Conservation (phyloP, 2,113 vertebrate genomes). For the Laticauda laticaudata region DNA sequence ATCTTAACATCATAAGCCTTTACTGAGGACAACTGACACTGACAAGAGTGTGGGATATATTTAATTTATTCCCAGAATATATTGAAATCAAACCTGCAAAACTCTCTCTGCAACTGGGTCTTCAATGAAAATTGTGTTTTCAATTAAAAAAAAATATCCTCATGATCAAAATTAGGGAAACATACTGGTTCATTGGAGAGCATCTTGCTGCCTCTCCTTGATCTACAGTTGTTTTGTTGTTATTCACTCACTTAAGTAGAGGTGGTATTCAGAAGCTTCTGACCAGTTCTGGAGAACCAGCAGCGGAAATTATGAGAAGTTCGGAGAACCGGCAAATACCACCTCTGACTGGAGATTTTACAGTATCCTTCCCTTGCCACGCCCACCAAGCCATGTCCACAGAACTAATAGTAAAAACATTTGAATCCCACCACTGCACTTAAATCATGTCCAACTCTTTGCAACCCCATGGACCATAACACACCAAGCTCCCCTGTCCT, state of each 20-base stretch:
- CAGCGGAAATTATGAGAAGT: too few relatives aligned
- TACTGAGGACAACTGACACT: not conserved
- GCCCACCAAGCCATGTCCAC: too few relatives aligned
- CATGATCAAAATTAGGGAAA: not conserved
- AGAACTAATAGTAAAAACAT: too few relatives aligned
- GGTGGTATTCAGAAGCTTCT: too few relatives aligned
- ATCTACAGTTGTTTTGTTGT: not conserved
- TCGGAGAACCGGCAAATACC: too few relatives aligned
- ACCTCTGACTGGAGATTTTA: too few relatives aligned
- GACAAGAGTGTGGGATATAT: not conserved
- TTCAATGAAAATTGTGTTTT: conserved; percentile 22
- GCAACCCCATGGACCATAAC: not conserved
- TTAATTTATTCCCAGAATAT: conserved; percentile 11
- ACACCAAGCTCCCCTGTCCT: not conserved
- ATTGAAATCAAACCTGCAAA: conserved; percentile 9
- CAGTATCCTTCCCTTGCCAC: too few relatives aligned
- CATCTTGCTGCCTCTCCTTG: not conserved
- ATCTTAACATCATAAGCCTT: not conserved
- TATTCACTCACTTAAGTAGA: not conserved
- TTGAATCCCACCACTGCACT: too few relatives aligned
- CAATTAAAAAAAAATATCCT: not conserved
- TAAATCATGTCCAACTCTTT: not conserved
- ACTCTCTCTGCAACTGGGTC: not conserved
- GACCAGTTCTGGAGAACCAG: too few relatives aligned
- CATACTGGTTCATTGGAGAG: not conserved